phyloP scores from a whole-genome alignment of 2,113 vertebrate species.

The Myiopsitta monachus region DNA sequence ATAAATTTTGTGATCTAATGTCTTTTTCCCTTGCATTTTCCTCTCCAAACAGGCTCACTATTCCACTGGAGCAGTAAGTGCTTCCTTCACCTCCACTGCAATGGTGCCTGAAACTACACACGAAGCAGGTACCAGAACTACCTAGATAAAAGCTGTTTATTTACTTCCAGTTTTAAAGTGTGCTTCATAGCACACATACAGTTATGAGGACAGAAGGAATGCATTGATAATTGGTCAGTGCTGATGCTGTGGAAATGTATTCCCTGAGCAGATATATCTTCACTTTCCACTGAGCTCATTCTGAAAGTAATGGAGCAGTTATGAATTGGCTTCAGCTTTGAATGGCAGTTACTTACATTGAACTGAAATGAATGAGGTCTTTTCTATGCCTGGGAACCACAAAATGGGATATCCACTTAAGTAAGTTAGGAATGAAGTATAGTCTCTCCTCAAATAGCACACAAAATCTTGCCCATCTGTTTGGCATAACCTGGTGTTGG shows the following conservation, averaged over 20 bases:
- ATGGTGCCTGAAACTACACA: conserved; percentile 92
- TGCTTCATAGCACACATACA: not conserved
- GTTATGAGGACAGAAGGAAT: not conserved
- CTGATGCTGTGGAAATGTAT: not conserved
- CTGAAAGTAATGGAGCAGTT: not conserved
- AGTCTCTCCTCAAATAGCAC: not conserved
- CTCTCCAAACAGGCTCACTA: conserved; percentile 87
- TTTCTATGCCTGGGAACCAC: not conserved
- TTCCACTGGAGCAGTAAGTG: conserved; percentile 92
- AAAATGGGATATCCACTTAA: not conserved
- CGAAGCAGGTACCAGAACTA: conserved; percentile 83
- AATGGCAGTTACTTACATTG: not conserved
- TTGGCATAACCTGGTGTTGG: not conserved
- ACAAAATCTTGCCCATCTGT: not conserved
- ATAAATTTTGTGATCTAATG: not conserved
- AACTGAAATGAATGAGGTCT: not conserved
- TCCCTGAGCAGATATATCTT: not conserved
- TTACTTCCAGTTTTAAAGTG: not conserved
- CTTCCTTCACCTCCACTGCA: conserved; percentile 96
- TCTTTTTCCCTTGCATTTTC: not conserved
- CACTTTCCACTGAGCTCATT: not conserved
- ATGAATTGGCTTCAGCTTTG: not conserved
- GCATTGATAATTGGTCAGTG: not conserved
- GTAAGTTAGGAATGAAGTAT: not conserved
- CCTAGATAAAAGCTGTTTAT: not conserved